Evolutionary conservation across 2,888 invertebrate genomes (phyloP).

Genomic region (Idaea aversata): DNA sequence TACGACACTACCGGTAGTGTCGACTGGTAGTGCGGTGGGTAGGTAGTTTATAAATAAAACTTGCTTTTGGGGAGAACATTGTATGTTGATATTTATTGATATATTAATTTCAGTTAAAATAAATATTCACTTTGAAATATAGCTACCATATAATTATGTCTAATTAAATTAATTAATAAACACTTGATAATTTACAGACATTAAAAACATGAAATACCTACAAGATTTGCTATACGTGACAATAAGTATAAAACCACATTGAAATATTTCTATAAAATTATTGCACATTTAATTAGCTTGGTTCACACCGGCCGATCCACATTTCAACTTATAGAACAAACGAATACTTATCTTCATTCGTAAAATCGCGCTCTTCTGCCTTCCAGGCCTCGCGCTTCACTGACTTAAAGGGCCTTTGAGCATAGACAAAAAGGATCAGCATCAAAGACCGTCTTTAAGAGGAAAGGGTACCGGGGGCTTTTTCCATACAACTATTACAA

Average conservation of each 20-base stretch:
- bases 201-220: slow-evolving; percentile 42
- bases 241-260: slow-evolving; percentile 18
- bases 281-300: slow-evolving; percentile 27
- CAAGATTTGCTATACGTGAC: slow-evolving; percentile 17
- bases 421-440: too few species aligned
- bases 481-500: too few species aligned
- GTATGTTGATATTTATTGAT: slow-evolving; percentile 60
- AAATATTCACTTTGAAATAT: slow-evolving; percentile 63
- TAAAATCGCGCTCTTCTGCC: too few species aligned
- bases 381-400: too few species aligned
- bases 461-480: too few species aligned
- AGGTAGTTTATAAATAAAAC: slow-evolving; percentile 22
- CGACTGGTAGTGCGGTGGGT: too few species aligned
- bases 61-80: slow-evolving; percentile 51
- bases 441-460: too few species aligned
- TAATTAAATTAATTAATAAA: slow-evolving; percentile 33
- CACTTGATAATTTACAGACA: slow-evolving; percentile 55
- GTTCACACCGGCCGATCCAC: not conserved
- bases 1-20: too few species aligned
- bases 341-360: too few species aligned
- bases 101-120: slow-evolving; percentile 70
- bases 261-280: slow-evolving; percentile 22
- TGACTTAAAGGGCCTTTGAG: too few species aligned
- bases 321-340: not conserved
- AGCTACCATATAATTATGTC: slow-evolving; percentile 38